Evolutionary conservation across 2,888 invertebrate genomes (phyloP), one percentile per base, ranked within the genome.

Genomic region (Phortica okadai): DNA sequence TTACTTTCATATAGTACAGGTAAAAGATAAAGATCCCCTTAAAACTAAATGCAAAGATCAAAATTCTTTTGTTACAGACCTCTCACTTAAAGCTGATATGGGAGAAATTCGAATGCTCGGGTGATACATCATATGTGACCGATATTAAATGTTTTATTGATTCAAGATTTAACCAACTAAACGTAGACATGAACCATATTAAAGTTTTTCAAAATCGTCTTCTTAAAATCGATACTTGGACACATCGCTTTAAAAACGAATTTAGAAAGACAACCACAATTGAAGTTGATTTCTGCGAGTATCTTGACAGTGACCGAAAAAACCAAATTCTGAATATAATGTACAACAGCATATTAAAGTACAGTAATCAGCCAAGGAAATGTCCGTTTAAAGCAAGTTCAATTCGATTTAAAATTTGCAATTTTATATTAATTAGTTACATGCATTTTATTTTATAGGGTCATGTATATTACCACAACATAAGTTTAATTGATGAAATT

Each of bases 361-460:
- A 70, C 42, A 5, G 25, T 42, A 66, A 66, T 41, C 41, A 42
- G 66, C 66, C 42, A n/a, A 66, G 33, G 25, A 33, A 25, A 45
- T 70, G 70, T 50, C 70, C 70, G 14, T 6, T 70, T 50, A 14
- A 33, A 14, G 54, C 50, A 70, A 54, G 54, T 70, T 42, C 6
- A 42, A 45, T 42, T 16, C 2, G 14, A 56, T 14, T 56, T 16
- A 33, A 33, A 33, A 33, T 33, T 16, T 59, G 16, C 2, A 16
- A 16, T 59, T 59, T 4, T 16, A 59, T 59, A 59, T 50, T 50
- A 6, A 50, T 2, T 8, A 54, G 54, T 50, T 16, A 16, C 1
- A n/a, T 59, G 1, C 25, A 16, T 5, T 21, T 21, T 59, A 59
- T 45, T 21, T 69, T 69, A 50, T 21, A 69, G 69, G 69, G 69